Base-by-base conservation (phyloP, 2,888 invertebrate genomes). In the Artemia sp. region DNA sequence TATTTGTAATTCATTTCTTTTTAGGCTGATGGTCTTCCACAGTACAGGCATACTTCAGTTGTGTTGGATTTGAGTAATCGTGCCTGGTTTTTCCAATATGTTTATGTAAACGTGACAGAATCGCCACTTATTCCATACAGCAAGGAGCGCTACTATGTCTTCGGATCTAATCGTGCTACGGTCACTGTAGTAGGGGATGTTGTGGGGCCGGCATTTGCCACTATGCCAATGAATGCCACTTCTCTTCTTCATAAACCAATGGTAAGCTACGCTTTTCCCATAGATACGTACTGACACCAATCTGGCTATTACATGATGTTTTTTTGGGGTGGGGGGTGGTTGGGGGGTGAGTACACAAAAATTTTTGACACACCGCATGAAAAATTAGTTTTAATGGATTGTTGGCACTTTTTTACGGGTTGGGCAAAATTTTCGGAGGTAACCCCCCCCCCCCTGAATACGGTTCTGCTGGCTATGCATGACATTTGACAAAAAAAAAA, bases 41-140 rank as follows among this genome's bases (percentile, higher is more conserved):
- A 95, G 76, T 85, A 89, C 79, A 85, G 92, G 0, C 95, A 97
- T 81, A 92, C 95, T 74, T 90, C 95, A 0, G 85, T 92, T 67
- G 82, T 96, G 0, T 81, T 96, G 11, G 95, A 96, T 82, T 82
- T 97, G 71, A 93, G 92, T 73, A 93, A 89, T 79, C 85, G 91
- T 53, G 92, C 92, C 0, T 90, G 90, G 78, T 87, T 90, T 69
- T 88, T 94, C 80, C 93, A 94, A 75, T 93, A 94, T 78, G 87
- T 96, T 86, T 92, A 95, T 79, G 90, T 95, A 1, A 92, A 93
- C 78, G 87, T 96, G 8, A 93, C 94, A 0, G 94, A 96, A 79
- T 88, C 89, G 1, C 92, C 96, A 4, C 83, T 92, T 71, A 91
- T 94, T 73, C 92, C 94, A 0, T 93, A 94, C 78, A 89, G 92